These are phyloP conservation scores for Allobates femoralis DNA, from an alignment of 2,797 vertebrate species.

Conservation along the genomic window DNA sequence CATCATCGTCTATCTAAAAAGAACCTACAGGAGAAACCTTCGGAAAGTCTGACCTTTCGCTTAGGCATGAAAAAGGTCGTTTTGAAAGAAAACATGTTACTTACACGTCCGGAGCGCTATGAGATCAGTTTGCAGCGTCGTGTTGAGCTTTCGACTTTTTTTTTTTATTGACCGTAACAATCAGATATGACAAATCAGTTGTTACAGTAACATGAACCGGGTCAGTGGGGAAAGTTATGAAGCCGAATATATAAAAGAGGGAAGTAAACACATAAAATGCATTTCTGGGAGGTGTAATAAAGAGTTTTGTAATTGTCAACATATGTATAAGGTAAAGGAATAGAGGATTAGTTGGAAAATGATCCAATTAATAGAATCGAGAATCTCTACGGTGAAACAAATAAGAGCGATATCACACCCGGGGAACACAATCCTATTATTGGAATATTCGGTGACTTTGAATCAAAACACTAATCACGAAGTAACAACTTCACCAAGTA, in stretches of 20 bases:
- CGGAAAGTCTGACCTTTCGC: slow-evolving; percentile 24
- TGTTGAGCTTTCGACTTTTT: neutral
- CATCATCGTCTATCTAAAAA: neutral
- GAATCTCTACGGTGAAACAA: neutral
- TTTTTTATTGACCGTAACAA: slow-evolving; percentile 22
- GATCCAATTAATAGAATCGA: neutral
- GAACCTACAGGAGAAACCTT: neutral
- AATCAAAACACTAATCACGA: slow-evolving; percentile 33
- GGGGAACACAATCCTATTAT: slow-evolving; percentile 22
- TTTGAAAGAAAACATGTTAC: neutral
- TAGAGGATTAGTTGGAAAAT: neutral
- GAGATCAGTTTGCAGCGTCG: neutral
- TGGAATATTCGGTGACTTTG: neutral
- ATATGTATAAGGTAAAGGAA: neutral
- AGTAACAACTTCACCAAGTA: slow-evolving; percentile 37
- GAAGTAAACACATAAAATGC: neutral
- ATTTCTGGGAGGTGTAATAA: neutral
- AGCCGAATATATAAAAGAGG: neutral
- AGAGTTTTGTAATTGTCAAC: neutral
- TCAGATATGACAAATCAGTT: slow-evolving; percentile 7
- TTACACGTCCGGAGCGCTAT: neutral
- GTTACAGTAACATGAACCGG: slow-evolving; percentile 2
- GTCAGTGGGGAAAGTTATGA: neutral
- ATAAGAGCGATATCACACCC: neutral
- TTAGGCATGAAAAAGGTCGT: slow-evolving; percentile 23